Evolutionary conservation across 1,140 invertebrate genomes (phyloP), one percentile per base, ranked within the genome.

Genomic region (Zophobas morio): DNA sequence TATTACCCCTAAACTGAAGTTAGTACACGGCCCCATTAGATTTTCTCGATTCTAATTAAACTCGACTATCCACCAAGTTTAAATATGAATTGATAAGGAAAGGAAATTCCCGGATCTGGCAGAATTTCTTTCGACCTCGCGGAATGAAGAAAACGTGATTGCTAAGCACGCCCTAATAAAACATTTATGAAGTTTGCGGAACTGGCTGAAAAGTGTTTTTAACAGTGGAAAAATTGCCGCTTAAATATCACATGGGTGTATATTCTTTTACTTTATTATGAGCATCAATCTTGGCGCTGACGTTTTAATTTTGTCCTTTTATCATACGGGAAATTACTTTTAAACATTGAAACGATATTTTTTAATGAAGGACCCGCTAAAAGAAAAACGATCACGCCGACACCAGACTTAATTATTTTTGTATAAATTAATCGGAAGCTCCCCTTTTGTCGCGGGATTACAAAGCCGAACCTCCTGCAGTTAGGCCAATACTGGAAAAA

Each of bases 181-280:
- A 66, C 60, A 66, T 66, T 66, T 66, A 66, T 46, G 60, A 66
- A 66, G 37, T 42, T 42, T 66, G 60, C 60, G 60, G 60, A 66
- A 42, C 60, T 33, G 60, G n/a, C 37, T 66, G 39, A 42, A 66
- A 66, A 66, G 37, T 42, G 60, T 66, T 66, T 66, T 66, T 42
- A 66, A 66, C 37, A 66, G 39, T 66, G 60, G 60, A 66, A 66
- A 66, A 66, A 60, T 60, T 60, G 56, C 60, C 39, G 60, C 39
- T 66, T 66, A 66, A 66, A 66, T 66, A 66, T 42, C 60, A 66
- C 60, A 66, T 66, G 39, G 60, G 60, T 60, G 35, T 66, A 66
- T 66, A 66, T 66, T 66, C 60, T 66, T 66, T 66, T 66, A 40
- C 60, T 66, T 66, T 66, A 66, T 66, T 66, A 66, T 66, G 39